Base-by-base conservation (phyloP, 2,888 invertebrate genomes). In the Synanthedon vespiformis region DNA sequence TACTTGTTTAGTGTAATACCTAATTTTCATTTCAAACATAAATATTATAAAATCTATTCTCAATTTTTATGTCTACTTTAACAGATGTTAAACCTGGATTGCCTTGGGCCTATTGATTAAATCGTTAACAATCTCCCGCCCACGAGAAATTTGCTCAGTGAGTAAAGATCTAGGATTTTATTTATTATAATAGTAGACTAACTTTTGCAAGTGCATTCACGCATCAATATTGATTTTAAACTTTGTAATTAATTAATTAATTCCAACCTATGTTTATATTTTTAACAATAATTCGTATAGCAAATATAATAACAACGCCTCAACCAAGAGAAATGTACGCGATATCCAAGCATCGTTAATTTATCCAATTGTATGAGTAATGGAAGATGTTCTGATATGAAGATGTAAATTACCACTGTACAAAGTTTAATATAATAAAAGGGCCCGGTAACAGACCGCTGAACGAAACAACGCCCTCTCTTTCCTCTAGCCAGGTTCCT, bases 371-470 rank as follows among this genome's bases (percentile, higher is more conserved):
- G 18, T 10, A 34, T 34, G 12, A 48, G 48, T 48, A 48, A 48
- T 48, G 12, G 12, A 48, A 48, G 40, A n/a, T 12, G 34, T n/a
- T 34, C 34, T 10, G n/a, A 16, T 12, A 50, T 50, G 14, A 6
- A 50, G 50, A 50, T 50, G 27, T 5, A 48, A n/a, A 22, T 49
- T 34, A 34, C 27, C 34, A 27, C 34, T 58, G 51, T 67, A 72
- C 74, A 74, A 67, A 69, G 67, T 73, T 72, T 74, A 76, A 75
- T 76, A 72, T 74, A 76, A 75, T 76, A 72, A 72, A 73, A 78
- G 70, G 65, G 65, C 73, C 72, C 73, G 63, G 73, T 70, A 76
- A 74, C 74, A 72, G 68, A 67, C 65, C 68, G 70, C 68, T 61
- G 66, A 60, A 68, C 60, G 62, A 70, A 73, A 76, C 74, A 76